A percentile compares a stretch with the other conserved stretches of the same genome.
Evolutionary conservation across 2,797 vertebrate species (phyloP).

Genomic region (Pangasius mekongensis): DNA sequence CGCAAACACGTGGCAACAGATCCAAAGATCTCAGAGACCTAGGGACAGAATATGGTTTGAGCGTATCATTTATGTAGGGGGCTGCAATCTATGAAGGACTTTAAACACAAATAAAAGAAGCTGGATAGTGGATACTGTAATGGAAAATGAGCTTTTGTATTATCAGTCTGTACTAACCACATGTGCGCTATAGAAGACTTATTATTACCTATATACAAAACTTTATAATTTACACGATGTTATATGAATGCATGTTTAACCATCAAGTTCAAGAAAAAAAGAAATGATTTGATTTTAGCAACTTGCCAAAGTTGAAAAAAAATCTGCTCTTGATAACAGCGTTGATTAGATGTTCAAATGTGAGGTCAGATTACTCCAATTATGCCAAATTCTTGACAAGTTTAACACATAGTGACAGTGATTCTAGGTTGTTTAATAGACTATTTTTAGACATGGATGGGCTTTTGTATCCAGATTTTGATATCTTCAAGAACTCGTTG

Average conservation of each 20-base stretch:
- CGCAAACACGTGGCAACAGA: not conserved
- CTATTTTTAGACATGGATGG: not conserved
- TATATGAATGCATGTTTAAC: not conserved
- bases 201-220: not conserved
- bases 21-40: not conserved
- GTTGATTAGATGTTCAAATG: not conserved
- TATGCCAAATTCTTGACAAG: not conserved
- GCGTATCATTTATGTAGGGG: not conserved
- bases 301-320: not conserved
- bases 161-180: not conserved
- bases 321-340: not conserved
- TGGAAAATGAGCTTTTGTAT: not conserved
- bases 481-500: not conserved
- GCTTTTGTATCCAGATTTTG: not conserved
- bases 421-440: not conserved
- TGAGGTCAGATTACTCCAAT: not conserved
- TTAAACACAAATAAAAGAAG: not conserved
- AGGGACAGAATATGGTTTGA: not conserved
- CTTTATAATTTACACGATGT: not conserved
- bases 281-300: not conserved
- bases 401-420: not conserved
- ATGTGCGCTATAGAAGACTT: not conserved
- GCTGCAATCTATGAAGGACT: not conserved
- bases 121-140: not conserved
- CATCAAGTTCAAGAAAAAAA: not conserved